Percentiles rank a stretch among this genome's conserved stretches.
phyloP scores from a whole-genome alignment of 2,113 vertebrate species.

The Nycticryphes semicollaris region DNA sequence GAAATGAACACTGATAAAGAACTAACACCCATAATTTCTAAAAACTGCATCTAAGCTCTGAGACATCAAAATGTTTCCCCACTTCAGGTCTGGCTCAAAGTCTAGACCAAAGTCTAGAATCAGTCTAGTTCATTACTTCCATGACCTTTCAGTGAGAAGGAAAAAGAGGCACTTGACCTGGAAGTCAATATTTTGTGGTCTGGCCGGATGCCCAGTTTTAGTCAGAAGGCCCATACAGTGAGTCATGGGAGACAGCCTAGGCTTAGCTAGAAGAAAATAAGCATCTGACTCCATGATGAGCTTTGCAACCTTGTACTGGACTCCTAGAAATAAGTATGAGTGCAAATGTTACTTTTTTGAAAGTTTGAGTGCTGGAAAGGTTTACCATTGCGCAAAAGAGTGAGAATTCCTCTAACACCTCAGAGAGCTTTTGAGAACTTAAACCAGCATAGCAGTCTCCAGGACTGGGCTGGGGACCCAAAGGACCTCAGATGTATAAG shows the following conservation, averaged over 20 bases:
- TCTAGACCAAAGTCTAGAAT: background rate
- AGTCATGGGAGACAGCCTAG: background rate
- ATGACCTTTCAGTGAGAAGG: background rate
- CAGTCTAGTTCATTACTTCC: background rate
- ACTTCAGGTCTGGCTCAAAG: background rate
- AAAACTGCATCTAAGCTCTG: background rate
- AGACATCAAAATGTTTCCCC: background rate
- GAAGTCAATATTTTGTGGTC: background rate
- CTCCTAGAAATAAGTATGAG: background rate
- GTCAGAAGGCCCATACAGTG: background rate
- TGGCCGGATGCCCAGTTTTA: background rate
- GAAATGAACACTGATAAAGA: background rate
- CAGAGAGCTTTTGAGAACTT: background rate
- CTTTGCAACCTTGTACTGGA: background rate
- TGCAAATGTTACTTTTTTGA: background rate
- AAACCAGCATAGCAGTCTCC: background rate
- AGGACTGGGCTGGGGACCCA: fast-evolving
- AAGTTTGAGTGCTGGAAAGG: background rate
- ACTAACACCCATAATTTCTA: background rate
- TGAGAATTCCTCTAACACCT: background rate
- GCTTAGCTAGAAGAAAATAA: background rate
- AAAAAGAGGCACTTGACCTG: background rate
- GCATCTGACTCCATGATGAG: background rate
- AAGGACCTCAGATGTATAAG: background rate
- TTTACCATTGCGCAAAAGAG: background rate